Conservation (phyloP, 1,140 invertebrate genomes). For the Calycopis cecrops region DNA sequence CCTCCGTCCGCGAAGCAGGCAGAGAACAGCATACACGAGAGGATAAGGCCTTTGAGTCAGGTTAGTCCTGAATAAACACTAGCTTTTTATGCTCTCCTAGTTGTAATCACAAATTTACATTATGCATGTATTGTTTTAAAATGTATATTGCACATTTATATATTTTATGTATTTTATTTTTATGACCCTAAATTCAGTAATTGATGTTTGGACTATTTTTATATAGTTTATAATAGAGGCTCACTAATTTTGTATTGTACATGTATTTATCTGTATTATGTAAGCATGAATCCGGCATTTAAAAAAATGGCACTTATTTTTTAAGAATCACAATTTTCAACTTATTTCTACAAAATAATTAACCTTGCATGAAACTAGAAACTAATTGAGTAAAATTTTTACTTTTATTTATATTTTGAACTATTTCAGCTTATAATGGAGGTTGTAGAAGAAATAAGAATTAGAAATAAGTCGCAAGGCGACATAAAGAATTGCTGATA, state of each 20-base stretch:
- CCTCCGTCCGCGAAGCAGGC: slow-evolving; percentile 94
- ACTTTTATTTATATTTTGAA: slow-evolving; percentile 20
- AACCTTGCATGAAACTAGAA: not conserved
- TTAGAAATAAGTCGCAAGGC: slow-evolving; percentile 68
- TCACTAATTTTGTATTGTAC: too few species aligned
- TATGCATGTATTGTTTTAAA: too few species aligned
- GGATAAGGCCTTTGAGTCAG: slow-evolving; percentile 92
- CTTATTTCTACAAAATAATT: not conserved
- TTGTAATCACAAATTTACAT: not conserved
- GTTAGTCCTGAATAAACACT: slow-evolving; percentile 73
- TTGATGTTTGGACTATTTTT: too few species aligned
- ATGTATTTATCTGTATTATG: too few species aligned
- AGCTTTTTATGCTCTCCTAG: slow-evolving; percentile 1
- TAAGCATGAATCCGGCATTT: too few species aligned
- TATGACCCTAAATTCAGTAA: too few species aligned
- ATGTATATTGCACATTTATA: too few species aligned
- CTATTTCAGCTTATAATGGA: slow-evolving; percentile 72
- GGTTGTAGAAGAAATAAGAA: slow-evolving; percentile 72
- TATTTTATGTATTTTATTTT: too few species aligned
- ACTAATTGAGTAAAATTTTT: not conserved
- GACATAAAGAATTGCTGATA: slow-evolving; percentile 54
- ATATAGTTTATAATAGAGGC: too few species aligned
- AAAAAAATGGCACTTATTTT: too few species aligned
- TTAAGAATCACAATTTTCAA: too few species aligned
- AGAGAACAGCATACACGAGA: slow-evolving; percentile 90